A percentile compares a stretch with the other conserved stretches of the same genome.
Evolutionary conservation across 2,797 vertebrate species (phyloP).

Genomic region (Arnoldichthys spilopterus): DNA sequence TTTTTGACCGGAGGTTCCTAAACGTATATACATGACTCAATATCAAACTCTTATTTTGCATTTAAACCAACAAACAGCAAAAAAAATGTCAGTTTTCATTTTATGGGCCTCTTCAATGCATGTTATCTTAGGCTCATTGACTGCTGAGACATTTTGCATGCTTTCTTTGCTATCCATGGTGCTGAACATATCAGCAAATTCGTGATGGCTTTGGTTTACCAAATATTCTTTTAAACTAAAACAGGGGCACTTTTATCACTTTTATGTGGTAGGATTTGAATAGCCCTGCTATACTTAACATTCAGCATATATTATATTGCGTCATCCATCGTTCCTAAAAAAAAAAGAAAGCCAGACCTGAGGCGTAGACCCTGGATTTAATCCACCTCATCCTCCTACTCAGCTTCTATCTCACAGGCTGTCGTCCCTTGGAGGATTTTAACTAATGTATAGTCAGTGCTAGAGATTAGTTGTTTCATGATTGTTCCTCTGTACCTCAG

Average conservation of each 20-base stretch:
- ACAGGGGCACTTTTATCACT: background rate
- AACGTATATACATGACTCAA: too few species aligned
- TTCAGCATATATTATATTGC: conserved; percentile 40
- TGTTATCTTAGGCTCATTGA: background rate
- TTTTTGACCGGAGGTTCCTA: too few species aligned
- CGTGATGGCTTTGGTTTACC: background rate
- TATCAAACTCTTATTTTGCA: too few species aligned
- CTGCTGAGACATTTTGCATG: background rate
- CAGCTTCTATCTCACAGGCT: conserved; percentile 35
- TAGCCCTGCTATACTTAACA: conserved; percentile 41
- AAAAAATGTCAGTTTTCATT: too few species aligned
- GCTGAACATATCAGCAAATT: background rate
- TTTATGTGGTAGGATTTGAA: conserved; percentile 23
- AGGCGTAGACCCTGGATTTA: conserved; percentile 49
- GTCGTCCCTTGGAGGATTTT: conserved; percentile 32
- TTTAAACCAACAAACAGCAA: too few species aligned
- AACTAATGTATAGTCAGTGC: conserved; percentile 43
- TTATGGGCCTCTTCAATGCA: too few species aligned
- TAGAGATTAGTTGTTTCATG: conserved; percentile 7
- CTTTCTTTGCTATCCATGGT: background rate
- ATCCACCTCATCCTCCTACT: conserved; percentile 57
- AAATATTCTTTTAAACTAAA: background rate
- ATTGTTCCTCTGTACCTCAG: background rate
- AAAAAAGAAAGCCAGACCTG: conserved; percentile 45
- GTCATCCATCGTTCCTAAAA: conserved; percentile 39